Evolutionary conservation across 2,113 vertebrate genomes (phyloP), one percentile per base, ranked within the genome.

Genomic region (Melospiza melodia): DNA sequence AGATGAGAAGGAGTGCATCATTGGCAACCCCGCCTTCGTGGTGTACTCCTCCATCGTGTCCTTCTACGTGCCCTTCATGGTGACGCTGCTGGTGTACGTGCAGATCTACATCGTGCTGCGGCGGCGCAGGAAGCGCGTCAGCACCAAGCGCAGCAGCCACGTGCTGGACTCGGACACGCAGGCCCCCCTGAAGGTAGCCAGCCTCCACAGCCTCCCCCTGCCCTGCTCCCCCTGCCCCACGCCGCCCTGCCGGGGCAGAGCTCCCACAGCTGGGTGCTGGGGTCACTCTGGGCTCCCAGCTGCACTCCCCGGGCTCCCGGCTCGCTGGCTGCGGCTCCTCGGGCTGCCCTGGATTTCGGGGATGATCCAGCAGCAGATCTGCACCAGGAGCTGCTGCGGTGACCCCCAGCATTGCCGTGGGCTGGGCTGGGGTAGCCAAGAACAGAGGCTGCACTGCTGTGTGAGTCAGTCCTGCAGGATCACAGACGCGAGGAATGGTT

Each of bases 21-120:
- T 98, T 15, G 98, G 96, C 97, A 98, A 98, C 46, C 98, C 98
- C 1, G 98, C 98, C 92, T 98, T 98, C 39, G 98, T 98, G 57
- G 98, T 98, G 95, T 98, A 98, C 96, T 98, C 98, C 67, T 98
- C 98, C 58, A 96, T 98, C 22, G 98, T 98, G 74, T 98, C 98
- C 81, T 98, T 98, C 98, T 98, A 98, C n/a, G 98, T 98, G 33
- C 98, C 98, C 95, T 98, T 98, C 97, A 98, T 98, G 8, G 98
- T 98, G 61, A 98, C 98, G 2, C 98, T 98, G 97, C 97, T 98
- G 93, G 98, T 98, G 63, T 98, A 98, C 11, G 98, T 98, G 82
- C 98, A 98, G 97, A 98, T 98, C 85, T 98, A 98, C 94, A 91
- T 98, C 2, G 98, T 98, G 87, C 98, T 98, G 28, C 97, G 97